A percentile compares a stretch with the other conserved stretches of the same genome.
These are phyloP conservation scores for Seira ritae DNA, from an alignment of 2,888 invertebrate genomes.

Conservation along the genomic window DNA sequence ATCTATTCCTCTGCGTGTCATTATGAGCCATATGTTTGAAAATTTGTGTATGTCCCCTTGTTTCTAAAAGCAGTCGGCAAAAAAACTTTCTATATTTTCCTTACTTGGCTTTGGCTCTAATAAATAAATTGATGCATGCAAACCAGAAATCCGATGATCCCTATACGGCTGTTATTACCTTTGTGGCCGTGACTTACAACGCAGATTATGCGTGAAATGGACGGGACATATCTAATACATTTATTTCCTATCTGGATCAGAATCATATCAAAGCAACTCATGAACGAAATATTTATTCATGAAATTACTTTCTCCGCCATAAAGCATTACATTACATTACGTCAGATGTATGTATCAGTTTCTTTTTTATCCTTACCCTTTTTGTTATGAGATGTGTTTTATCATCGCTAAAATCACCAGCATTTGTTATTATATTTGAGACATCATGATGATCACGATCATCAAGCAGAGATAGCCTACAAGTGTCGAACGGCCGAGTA, in stretches of 20 bases:
- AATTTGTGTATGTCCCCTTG: constrained; percentile 24
- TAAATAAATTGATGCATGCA: constrained; percentile 47
- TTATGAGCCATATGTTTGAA: constrained; percentile 61
- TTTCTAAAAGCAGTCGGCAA: not conserved
- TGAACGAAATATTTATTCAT: too few relatives aligned
- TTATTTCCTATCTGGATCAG: not conserved
- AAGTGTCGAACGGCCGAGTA: constrained; percentile 47
- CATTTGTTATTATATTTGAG: too few relatives aligned
- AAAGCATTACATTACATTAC: too few relatives aligned
- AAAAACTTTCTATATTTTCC: not conserved
- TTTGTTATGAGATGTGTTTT: too few relatives aligned
- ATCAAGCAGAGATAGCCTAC: constrained; percentile 31
- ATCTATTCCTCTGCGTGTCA: constrained; percentile 57
- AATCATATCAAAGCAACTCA: too few relatives aligned
- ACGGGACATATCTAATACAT: not conserved
- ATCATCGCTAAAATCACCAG: too few relatives aligned
- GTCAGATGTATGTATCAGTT: too few relatives aligned
- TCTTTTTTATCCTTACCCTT: too few relatives aligned
- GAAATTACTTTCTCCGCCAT: too few relatives aligned
- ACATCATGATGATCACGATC: too few relatives aligned
- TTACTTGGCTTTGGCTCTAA: not conserved
- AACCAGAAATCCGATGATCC: constrained; percentile 62
- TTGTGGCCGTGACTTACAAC: constrained; percentile 52
- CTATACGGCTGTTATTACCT: constrained; percentile 47
- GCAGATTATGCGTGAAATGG: constrained; percentile 29